phyloP scores from a whole-genome alignment of 1,140 invertebrate species.

The Cardiocondyla obscurior region DNA sequence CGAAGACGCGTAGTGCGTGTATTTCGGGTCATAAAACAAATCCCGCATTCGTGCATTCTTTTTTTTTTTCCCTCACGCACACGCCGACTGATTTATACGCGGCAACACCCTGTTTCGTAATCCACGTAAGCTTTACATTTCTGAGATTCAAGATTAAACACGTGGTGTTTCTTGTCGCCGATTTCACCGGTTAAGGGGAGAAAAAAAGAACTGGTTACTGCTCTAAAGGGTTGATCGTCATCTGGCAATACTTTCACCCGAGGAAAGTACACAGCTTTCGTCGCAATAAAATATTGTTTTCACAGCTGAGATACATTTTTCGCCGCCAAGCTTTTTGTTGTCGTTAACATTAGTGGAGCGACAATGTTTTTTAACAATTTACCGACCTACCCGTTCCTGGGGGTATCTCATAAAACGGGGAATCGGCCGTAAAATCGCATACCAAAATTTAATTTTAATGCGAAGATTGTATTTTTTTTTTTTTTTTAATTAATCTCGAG shows the following conservation, averaged over 20 bases:
- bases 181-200: no score
- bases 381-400: neutral
- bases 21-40: constrained; percentile 48
- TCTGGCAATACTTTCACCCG: constrained; percentile 23
- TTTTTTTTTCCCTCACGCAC: neutral
- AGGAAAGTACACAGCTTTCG: neutral
- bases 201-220: neutral
- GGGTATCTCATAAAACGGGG: neutral
- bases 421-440: neutral
- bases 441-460: constrained; percentile 17
- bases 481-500: constrained; percentile 61
- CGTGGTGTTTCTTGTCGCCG: constrained; percentile 38
- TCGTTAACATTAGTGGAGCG: neutral
- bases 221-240: constrained; percentile 20
- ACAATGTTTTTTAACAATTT: neutral
- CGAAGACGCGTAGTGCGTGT: neutral
- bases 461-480: neutral
- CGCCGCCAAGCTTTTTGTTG: neutral
- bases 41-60: constrained; percentile 33
- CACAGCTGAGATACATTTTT: constrained; percentile 29
- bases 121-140: constrained; percentile 59
- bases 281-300: constrained; percentile 2
- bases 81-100: constrained; percentile 63
- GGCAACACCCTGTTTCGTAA: constrained; percentile 32
- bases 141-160: constrained; percentile 22